These are phyloP conservation scores for Leptestheria dahalacensis DNA, from an alignment of 1,140 invertebrate species.

Conservation along the genomic window DNA sequence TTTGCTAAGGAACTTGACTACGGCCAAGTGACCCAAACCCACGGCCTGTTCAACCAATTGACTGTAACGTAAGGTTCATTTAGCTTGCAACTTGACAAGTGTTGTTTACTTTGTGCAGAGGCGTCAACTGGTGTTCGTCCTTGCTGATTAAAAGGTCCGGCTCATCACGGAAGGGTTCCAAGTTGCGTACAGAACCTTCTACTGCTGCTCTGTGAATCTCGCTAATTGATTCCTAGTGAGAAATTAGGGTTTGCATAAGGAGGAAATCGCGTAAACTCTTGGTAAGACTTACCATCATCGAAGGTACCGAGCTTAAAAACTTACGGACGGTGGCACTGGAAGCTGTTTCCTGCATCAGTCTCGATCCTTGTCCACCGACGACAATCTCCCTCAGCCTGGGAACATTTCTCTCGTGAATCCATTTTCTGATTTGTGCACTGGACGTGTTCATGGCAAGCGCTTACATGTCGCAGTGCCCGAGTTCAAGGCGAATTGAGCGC, in stretches of 20 bases:
- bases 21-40: conserved; percentile 53
- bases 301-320: conserved; percentile 69
- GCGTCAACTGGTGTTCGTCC: conserved; percentile 60
- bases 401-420: conserved; percentile 78
- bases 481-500: background rate
- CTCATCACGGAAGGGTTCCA: conserved; percentile 11
- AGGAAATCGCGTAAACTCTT: background rate
- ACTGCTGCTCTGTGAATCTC: conserved; percentile 17
- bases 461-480: too few species aligned
- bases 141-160: conserved; percentile 52
- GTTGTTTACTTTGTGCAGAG: conserved; percentile 55
- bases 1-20: conserved; percentile 51
- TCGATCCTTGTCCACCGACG: conserved; percentile 70
- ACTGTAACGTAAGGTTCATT: conserved; percentile 9
- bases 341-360: conserved; percentile 62
- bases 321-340: conserved; percentile 59
- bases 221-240: conserved; percentile 4
- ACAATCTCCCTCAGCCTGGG: conserved; percentile 63
- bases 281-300: conserved; percentile 54
- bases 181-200: conserved; percentile 17
- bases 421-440: conserved; percentile 69
- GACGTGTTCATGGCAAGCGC: conserved; percentile 20
- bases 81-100: background rate
- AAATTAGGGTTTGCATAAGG: background rate
- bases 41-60: conserved; percentile 51